Evolutionary conservation across 2,113 vertebrate species (phyloP).

Genomic region (Mesembrinibis cayennensis): DNA sequence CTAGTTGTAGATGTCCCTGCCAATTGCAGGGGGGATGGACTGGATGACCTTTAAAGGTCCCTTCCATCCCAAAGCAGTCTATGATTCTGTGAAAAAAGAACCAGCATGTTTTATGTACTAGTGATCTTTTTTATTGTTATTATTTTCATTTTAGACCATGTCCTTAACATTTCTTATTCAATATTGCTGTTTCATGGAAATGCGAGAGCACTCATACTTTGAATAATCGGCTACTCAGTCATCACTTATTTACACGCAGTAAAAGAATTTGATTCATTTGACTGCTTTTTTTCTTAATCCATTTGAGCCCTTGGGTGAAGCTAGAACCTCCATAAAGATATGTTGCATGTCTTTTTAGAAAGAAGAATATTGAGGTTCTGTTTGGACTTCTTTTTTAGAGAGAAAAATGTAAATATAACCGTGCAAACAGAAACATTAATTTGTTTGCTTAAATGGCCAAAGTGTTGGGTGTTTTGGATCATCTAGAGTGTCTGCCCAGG

Average conservation of each 20-base stretch:
- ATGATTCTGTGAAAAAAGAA: not conserved
- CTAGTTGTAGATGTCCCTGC: too few species aligned
- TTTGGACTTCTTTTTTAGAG: not conserved
- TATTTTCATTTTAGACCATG: not conserved
- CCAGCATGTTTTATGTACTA: not conserved
- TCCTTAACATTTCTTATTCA: not conserved
- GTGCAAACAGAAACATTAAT: not conserved
- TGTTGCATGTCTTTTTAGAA: not conserved
- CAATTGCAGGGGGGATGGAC: too few species aligned
- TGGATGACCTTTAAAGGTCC: too few species aligned
- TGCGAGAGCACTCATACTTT: not conserved
- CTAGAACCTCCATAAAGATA: not conserved
- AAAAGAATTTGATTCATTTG: not conserved
- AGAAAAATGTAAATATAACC: not conserved
- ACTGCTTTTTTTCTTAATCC: not conserved
- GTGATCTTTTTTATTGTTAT: not conserved
- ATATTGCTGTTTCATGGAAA: not conserved
- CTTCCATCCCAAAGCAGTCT: too few species aligned
- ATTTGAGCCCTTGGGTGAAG: not conserved
- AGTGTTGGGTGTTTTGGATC: slow-evolving; percentile 3
- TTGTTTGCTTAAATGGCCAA: slow-evolving; percentile 4
- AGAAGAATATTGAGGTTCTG: not conserved
- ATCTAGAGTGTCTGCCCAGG: not conserved
- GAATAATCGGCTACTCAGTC: not conserved
- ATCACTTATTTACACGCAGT: not conserved